phyloP scores from a whole-genome alignment of 2,113 vertebrate species.

The Pyrgilauda ruficollis region DNA sequence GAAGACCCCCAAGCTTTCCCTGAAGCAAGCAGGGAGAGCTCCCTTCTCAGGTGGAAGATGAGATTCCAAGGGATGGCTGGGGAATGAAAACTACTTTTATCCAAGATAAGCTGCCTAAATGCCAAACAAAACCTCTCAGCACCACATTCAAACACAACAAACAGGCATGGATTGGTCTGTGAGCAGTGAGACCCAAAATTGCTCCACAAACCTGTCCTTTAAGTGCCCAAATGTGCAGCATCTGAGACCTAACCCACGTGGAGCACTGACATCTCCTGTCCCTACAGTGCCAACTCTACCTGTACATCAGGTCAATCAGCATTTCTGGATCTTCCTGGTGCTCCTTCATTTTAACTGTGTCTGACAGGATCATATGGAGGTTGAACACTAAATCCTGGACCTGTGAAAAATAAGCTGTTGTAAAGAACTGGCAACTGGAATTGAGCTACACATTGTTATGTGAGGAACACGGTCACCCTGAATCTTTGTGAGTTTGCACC shows the following conservation, averaged over 20 bases:
- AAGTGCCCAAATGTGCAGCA: background rate
- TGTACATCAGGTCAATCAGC: conserved; percentile 98
- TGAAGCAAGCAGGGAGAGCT: background rate
- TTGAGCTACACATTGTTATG: background rate
- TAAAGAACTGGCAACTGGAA: background rate
- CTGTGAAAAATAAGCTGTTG: conserved; percentile 61
- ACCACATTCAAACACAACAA: background rate
- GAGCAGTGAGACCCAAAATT: background rate
- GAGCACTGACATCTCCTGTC: background rate
- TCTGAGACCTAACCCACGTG: background rate
- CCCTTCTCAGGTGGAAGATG: background rate
- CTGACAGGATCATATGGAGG: conserved; percentile 97
- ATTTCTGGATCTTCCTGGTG: conserved; percentile 98
- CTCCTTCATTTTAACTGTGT: conserved; percentile 99
- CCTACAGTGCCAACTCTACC: conserved; percentile 69
- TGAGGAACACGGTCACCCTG: background rate
- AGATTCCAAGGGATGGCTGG: background rate
- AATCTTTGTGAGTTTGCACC: background rate
- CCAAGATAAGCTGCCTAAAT: background rate
- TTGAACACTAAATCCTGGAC: conserved; percentile 98
- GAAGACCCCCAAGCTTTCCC: background rate
- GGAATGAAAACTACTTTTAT: background rate
- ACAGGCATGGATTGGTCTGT: background rate
- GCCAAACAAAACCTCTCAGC: background rate
- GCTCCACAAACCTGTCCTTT: background rate